These are phyloP conservation scores for Ovis canadensis DNA, from an alignment of 2,113 vertebrate species.

Conservation along the genomic window DNA sequence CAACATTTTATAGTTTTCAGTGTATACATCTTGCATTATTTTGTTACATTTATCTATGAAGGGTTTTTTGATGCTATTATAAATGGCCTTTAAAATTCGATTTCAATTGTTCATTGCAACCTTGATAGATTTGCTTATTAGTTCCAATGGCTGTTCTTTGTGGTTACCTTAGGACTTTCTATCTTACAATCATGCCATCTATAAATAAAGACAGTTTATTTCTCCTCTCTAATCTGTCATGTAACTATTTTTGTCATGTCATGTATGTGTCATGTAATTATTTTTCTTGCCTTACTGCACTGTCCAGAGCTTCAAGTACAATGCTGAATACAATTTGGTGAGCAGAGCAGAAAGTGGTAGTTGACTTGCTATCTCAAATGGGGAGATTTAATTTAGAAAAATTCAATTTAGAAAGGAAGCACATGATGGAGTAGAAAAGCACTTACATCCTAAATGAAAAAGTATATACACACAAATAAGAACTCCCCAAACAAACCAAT, in stretches of 20 bases:
- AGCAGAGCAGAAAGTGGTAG: neutral
- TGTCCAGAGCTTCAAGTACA: neutral
- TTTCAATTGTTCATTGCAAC: neutral
- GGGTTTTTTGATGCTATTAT: neutral
- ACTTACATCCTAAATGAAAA: neutral
- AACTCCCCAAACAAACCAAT: neutral
- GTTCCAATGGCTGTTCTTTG: neutral
- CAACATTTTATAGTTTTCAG: neutral
- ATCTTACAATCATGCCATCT: neutral
- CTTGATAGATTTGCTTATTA: neutral
- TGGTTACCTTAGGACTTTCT: neutral
- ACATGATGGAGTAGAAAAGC: neutral
- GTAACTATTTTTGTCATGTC: neutral
- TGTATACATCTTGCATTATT: neutral
- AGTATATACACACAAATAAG: neutral
- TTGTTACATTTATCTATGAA: neutral
- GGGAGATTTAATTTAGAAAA: neutral
- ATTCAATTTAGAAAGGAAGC: neutral
- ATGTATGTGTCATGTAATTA: neutral
- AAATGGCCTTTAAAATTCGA: slow-evolving; percentile 15
- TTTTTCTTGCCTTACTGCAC: neutral
- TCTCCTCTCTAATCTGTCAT: neutral
- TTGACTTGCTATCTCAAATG: neutral
- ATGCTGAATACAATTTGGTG: neutral
- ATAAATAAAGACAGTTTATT: neutral